Conservation (phyloP, 2,797 vertebrate genomes). For the Strix occidentalis region DNA sequence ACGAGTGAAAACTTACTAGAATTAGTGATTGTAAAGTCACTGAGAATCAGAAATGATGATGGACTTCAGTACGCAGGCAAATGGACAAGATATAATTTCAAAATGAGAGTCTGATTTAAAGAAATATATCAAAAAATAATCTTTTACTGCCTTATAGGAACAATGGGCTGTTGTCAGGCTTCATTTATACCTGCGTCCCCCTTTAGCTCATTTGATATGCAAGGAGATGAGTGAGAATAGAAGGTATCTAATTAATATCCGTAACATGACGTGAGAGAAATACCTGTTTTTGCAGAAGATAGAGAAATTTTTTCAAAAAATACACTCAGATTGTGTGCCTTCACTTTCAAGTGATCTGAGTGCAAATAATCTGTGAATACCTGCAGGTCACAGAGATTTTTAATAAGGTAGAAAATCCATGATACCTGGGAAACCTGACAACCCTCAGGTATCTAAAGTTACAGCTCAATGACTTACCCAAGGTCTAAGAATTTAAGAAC, state of each 20-base stretch:
- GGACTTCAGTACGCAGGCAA: not conserved
- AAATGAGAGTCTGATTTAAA: not conserved
- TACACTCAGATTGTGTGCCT: not conserved
- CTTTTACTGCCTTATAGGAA: not conserved
- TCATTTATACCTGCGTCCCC: not conserved
- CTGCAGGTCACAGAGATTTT: not conserved
- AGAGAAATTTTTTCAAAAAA: not conserved
- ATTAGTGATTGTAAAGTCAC: not conserved
- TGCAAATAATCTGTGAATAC: not conserved
- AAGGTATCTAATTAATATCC: not conserved
- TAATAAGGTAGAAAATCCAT: not conserved
- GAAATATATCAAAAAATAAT: not conserved
- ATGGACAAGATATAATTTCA: not conserved
- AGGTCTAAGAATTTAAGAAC: not conserved
- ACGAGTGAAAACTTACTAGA: not conserved
- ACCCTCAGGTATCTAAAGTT: not conserved
- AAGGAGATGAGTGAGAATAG: not conserved
- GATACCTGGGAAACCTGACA: not conserved
- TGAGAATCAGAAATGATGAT: not conserved
- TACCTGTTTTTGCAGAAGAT: not conserved
- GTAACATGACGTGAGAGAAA: not conserved
- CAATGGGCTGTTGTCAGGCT: not conserved
- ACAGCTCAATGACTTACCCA: not conserved
- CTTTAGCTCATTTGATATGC: not conserved
- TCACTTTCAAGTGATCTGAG: not conserved